Base-by-base conservation (phyloP, 2,797 vertebrate genomes). In the Petrocephalus schoutedeni region DNA sequence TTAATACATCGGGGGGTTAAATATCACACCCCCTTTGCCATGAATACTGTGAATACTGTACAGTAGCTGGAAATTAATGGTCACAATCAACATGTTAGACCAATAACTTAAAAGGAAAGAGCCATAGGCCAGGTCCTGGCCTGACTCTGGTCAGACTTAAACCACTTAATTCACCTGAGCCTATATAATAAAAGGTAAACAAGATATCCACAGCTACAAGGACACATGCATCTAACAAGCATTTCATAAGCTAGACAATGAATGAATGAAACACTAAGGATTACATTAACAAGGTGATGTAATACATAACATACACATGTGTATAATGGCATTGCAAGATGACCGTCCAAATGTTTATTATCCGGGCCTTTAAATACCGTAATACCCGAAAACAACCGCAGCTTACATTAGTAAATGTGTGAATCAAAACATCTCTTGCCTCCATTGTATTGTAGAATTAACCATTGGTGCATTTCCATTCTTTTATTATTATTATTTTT, bases 331-430 rank as follows among this genome's bases (percentile, higher is more conserved):
- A 84, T 54, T 84, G 51, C 51, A 53, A 84, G 49, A 84, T 53
- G 49, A 82, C 41, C 19, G 51, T 54, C 82, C 51, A 53, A 82
- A 51, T 53, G 21, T 12, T 83, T 53, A 83, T 84, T 86, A 59
- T 36, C 85, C 85, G 85, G 84, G 85, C 54, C 56, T 41, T 86
- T 86, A 58, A 86, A 86, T 86, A 59, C 85, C 85, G 85, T 86
- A 86, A 86, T 86, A 59, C 36, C 1, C 16, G n/a, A 36, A 86
- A 58, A 86, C 59, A 86, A 59, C 16, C 85, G 85, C 85, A 32
- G 6, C 32, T 10, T 41, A 45, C 4, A 59, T 59, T 86, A 84
- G 23, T 28, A 54, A 54, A 54, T 49, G 80, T 84, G 54, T 54
- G 45, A 16, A 74, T 74, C 28, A 74, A 58, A 85, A 85, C 83